Percentiles rank a stretch among this genome's conserved stretches.
Conservation (phyloP, 2,797 vertebrate genomes). For the Sebastes trivittatus region DNA sequence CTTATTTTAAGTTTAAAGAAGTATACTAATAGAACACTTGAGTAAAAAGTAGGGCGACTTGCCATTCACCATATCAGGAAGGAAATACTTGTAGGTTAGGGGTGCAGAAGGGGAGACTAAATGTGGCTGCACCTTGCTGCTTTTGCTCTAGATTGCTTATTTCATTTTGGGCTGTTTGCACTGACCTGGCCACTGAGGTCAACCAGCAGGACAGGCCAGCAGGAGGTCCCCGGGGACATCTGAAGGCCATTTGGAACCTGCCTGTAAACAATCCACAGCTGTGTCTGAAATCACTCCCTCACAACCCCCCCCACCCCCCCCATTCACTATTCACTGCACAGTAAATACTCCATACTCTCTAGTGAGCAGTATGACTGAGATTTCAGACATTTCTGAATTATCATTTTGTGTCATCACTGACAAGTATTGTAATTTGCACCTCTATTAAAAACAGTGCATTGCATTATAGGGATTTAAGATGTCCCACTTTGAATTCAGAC, state of each 20-base stretch:
- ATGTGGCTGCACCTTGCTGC: conserved; percentile 1
- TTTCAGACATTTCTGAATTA: background rate
- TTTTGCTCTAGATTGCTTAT: conserved; percentile 2
- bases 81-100: background rate
- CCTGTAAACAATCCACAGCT: background rate
- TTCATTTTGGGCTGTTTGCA: background rate
- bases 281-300: background rate
- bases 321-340: background rate
- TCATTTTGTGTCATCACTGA: background rate
- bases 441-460: background rate
- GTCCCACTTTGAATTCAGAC: background rate
- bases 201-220: conserved; percentile 3
- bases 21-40: no score
- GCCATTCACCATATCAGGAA: background rate
- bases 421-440: background rate
- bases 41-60: background rate
- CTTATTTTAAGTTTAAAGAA: no score
- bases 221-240: background rate
- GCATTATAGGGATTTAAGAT: background rate
- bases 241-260: background rate
- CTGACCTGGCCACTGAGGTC: background rate
- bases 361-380: background rate
- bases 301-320: background rate
- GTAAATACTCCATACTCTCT: background rate
- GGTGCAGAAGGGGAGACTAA: background rate